phyloP scores from a whole-genome alignment of 2,888 invertebrate species.

The Dichetophora obliterata region DNA sequence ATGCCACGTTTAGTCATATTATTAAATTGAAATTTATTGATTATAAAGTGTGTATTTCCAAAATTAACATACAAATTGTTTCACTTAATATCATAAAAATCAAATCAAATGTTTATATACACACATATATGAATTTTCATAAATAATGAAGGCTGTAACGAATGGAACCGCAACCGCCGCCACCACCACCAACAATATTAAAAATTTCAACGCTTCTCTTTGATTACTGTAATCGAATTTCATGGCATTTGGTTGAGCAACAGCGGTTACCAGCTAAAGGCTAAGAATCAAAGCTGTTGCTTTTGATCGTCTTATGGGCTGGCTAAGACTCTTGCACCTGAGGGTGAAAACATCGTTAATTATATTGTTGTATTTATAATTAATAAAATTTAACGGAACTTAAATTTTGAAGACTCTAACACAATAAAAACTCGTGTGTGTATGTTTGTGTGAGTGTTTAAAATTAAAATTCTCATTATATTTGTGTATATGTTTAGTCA shows the following conservation, averaged over 20 bases:
- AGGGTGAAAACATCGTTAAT: slow-evolving; percentile 10
- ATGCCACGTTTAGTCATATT: too few relatives aligned
- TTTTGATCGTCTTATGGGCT: background rate
- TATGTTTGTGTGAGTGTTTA: background rate
- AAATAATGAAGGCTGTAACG: too few relatives aligned
- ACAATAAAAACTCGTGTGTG: background rate
- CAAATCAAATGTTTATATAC: slow-evolving; percentile 47
- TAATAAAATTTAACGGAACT: slow-evolving; percentile 18
- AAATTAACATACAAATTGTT: too few relatives aligned
- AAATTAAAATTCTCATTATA: background rate
- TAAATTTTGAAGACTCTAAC: background rate
- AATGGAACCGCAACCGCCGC: background rate
- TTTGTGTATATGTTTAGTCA: too few relatives aligned
- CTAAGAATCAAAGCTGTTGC: background rate
- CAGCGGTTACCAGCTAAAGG: background rate
- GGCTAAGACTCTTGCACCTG: too few relatives aligned
- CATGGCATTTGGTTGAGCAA: background rate
- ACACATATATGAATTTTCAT: background rate
- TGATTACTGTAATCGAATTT: slow-evolving; percentile 7
- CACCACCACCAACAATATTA: slow-evolving; percentile 8
- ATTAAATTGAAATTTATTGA: too few relatives aligned
- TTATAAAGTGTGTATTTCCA: too few relatives aligned
- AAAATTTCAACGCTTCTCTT: background rate
- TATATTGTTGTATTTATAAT: slow-evolving; percentile 17
- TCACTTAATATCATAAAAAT: slow-evolving; percentile 2